Percentiles rank a stretch among this genome's conserved stretches.
Evolutionary conservation across 2,797 vertebrate genomes (phyloP).

Genomic region (Hafferia zeledoni): DNA sequence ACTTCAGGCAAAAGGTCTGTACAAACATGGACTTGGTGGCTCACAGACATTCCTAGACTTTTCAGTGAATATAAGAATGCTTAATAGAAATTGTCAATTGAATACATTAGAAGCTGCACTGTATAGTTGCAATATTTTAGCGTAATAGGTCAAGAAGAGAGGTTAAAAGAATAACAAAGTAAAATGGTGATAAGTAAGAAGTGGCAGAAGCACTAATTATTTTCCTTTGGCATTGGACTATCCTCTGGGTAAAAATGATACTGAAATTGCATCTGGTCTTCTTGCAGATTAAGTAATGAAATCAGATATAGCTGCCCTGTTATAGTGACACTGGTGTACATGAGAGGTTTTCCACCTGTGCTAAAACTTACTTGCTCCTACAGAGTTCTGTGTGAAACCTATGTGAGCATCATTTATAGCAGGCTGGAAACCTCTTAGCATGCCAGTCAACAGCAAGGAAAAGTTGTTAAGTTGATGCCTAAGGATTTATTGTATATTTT

Average conservation of each 20-base stretch:
- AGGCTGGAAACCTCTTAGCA: neutral
- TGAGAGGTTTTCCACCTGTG: neutral
- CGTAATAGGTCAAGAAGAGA: neutral
- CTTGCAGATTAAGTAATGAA: neutral
- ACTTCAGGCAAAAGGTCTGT: neutral
- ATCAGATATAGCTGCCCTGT: neutral
- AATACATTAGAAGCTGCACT: neutral
- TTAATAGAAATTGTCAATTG: neutral
- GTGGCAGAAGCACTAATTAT: neutral
- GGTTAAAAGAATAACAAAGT: neutral
- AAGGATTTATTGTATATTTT: too few relatives aligned
- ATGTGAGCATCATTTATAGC: neutral
- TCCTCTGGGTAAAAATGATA: neutral
- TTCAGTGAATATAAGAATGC: neutral
- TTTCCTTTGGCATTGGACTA: neutral
- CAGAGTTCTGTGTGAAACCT: neutral
- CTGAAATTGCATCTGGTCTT: neutral
- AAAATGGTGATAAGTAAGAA: neutral
- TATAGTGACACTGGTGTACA: neutral
- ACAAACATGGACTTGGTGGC: neutral
- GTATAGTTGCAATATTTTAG: neutral
- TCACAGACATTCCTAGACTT: neutral
- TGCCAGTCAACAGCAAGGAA: neutral
- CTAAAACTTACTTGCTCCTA: neutral
- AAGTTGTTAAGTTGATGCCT: too few relatives aligned